Conservation (phyloP, 2,797 vertebrate genomes). For the Anniella stebbinsi region DNA sequence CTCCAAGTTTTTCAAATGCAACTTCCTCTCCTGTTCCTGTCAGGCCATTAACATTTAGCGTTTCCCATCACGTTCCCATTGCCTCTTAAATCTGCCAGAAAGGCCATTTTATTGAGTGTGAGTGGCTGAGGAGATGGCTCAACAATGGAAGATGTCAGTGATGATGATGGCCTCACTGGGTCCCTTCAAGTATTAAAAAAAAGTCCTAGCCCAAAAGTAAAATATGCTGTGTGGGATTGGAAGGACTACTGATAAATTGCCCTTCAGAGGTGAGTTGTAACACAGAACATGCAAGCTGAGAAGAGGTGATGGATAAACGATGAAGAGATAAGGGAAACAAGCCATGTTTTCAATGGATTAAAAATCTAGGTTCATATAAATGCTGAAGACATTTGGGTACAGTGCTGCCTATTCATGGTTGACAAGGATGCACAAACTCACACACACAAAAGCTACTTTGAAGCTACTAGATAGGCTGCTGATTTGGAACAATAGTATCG, state of each 20-base stretch:
- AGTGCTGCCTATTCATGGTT: no score
- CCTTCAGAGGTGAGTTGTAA: conserved; percentile 15
- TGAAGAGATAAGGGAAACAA: conserved; percentile 20
- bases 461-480: neutral
- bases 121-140: conserved; percentile 1
- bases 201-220: neutral
- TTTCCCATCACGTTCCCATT: conserved; percentile 12
- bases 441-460: neutral
- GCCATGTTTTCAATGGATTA: neutral
- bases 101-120: conserved; percentile 4
- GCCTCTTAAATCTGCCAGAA: conserved; percentile 34
- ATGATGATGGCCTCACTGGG: neutral
- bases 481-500: neutral
- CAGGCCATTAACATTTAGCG: conserved; percentile 6
- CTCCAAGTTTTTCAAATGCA: neutral
- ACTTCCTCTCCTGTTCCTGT: conserved; percentile 1
- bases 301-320: conserved; percentile 13
- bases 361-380: neutral
- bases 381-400: neutral
- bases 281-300: conserved; percentile 1
- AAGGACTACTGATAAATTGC: conserved; percentile 16
- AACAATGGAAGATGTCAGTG: conserved; percentile 8
- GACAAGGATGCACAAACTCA: neutral
- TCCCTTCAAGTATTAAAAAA: neutral
- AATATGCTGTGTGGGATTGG: conserved; percentile 2